A percentile compares a stretch with the other conserved stretches of the same genome.
Evolutionary conservation across 2,797 vertebrate genomes (phyloP).

Genomic region (Sebastiscus albofasciatus): DNA sequence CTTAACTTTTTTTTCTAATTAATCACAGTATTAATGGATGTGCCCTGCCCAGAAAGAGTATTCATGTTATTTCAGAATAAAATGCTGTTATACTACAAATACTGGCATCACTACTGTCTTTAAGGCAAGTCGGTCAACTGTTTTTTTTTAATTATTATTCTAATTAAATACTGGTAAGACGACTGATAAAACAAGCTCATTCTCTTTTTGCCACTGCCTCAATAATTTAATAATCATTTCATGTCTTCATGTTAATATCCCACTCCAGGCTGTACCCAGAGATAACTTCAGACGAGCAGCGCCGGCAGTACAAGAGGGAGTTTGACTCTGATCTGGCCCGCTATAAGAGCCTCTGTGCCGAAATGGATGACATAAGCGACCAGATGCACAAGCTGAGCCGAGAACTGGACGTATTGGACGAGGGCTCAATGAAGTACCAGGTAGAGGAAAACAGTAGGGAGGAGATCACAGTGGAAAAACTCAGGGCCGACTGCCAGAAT

Average conservation of each 20-base stretch:
- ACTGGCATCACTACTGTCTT: neutral
- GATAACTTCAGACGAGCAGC: slow-evolving; percentile 80
- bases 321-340: slow-evolving; percentile 82
- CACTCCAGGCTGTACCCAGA: slow-evolving; percentile 83
- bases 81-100: neutral
- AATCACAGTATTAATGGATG: neutral
- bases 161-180: neutral
- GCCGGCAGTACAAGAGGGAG: slow-evolving; percentile 84
- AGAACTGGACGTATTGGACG: slow-evolving; percentile 80
- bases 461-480: neutral
- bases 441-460: slow-evolving; percentile 55
- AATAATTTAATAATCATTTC: slow-evolving; percentile 5
- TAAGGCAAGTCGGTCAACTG: neutral
- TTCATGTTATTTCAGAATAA: slow-evolving; percentile 3
- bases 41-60: neutral
- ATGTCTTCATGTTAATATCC: slow-evolving; percentile 2
- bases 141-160: neutral
- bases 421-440: slow-evolving; percentile 84
- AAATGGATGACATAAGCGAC: slow-evolving; percentile 87
- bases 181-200: neutral
- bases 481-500: neutral
- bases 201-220: neutral
- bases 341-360: slow-evolving; percentile 85
- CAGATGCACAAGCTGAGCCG: slow-evolving; percentile 85
- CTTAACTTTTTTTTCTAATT: neutral